These are phyloP conservation scores for Cephus sareptanus DNA, from an alignment of 2,888 invertebrate species.

Conservation along the genomic window DNA sequence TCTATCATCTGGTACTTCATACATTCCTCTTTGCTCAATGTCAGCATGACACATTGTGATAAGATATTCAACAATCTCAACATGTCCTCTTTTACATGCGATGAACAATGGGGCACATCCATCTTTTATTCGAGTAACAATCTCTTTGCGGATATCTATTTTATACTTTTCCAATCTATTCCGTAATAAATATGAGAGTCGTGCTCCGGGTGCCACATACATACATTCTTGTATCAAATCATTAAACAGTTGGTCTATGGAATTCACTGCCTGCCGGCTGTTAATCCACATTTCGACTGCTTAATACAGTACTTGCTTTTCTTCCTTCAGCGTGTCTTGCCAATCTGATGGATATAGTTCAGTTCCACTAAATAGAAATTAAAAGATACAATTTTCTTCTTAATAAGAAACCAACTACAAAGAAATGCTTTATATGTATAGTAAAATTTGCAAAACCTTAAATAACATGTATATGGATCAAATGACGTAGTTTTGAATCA, in stretches of 20 bases:
- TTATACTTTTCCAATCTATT: conserved; percentile 71
- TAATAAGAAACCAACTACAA: neutral
- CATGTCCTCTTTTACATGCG: conserved; percentile 82
- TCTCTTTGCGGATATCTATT: conserved; percentile 73
- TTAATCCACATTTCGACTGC: conserved; percentile 39
- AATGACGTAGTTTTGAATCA: neutral
- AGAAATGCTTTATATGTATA: neutral
- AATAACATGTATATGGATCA: neutral
- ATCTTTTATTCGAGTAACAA: conserved; percentile 77
- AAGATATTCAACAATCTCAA: conserved; percentile 87
- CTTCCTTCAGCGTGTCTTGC: neutral
- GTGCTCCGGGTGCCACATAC: conserved; percentile 76
- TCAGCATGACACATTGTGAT: conserved; percentile 84
- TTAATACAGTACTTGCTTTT: neutral
- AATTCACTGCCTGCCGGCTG: conserved; percentile 24
- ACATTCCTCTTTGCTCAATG: conserved; percentile 86
- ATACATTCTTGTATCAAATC: conserved; percentile 77
- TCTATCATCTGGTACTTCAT: conserved; percentile 86
- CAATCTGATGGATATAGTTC: conserved; percentile 1
- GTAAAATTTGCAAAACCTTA: neutral
- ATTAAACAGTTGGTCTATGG: conserved; percentile 69
- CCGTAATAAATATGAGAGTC: conserved; percentile 70
- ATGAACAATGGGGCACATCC: conserved; percentile 87
- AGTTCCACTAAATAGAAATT: neutral
- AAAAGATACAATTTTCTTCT: neutral